phyloP scores from a whole-genome alignment of 2,113 vertebrate genomes.

The Atherinomorus stipes region DNA sequence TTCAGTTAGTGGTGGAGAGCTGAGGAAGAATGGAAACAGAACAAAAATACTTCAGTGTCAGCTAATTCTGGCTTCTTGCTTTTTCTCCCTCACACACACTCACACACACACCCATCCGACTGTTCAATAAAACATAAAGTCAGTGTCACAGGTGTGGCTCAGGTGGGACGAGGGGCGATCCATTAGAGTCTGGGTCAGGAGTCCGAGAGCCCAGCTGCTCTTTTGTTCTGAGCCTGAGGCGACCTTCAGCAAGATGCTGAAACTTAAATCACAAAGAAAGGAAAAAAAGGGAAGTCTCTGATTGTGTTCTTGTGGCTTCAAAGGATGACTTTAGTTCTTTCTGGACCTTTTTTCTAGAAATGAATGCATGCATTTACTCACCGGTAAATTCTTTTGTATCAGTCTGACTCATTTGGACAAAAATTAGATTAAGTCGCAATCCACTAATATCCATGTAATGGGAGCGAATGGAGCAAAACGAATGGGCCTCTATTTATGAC shows the following conservation, averaged over 20 bases:
- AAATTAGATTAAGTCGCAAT: too few species aligned
- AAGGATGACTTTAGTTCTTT: too few species aligned
- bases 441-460: too few species aligned
- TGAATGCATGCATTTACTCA: too few species aligned
- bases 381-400: too few species aligned
- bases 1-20: background rate
- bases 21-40: background rate
- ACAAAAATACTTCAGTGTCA: background rate
- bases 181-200: constrained; percentile 11
- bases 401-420: too few species aligned
- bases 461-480: too few species aligned
- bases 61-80: background rate
- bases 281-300: background rate
- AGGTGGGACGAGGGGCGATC: background rate
- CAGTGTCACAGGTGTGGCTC: background rate
- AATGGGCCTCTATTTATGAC: too few species aligned
- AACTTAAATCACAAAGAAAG: background rate
- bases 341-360: too few species aligned
- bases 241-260: constrained; percentile 2
- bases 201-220: constrained; percentile 15
- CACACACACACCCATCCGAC: constrained; percentile 8
- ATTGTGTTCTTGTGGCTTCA: background rate
- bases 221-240: background rate
- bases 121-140: constrained; percentile 13
- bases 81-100: constrained; percentile 1